Evolutionary conservation across 2,797 vertebrate species (phyloP).

Genomic region (Hippopotamyrus pictus): DNA sequence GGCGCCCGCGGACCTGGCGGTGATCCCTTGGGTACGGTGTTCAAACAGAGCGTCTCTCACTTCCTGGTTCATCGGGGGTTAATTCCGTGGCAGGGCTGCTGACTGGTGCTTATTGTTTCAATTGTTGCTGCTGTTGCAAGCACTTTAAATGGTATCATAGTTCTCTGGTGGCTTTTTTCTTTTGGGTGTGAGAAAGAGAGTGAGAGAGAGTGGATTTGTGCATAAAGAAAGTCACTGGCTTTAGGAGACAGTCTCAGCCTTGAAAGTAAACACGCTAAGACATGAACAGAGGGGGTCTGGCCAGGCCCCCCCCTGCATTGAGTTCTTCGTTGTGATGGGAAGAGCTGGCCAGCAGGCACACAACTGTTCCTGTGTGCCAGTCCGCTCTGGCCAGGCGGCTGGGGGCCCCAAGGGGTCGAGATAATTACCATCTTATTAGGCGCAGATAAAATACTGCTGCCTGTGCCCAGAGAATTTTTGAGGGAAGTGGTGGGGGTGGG

Average conservation of each 20-base stretch:
- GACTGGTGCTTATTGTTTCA: background rate
- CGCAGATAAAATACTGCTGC: slow-evolving; percentile 31
- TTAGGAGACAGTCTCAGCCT: background rate
- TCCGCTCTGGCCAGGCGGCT: slow-evolving; percentile 11
- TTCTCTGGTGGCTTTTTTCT: background rate
- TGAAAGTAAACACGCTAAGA: background rate
- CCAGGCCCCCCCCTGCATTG: background rate
- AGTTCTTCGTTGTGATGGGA: slow-evolving; percentile 17
- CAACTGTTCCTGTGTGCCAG: background rate
- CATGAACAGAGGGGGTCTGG: slow-evolving; percentile 3
- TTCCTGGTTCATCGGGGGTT: slow-evolving; percentile 40
- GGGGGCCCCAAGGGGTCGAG: background rate
- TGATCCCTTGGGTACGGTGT: slow-evolving; percentile 30
- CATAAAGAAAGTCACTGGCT: background rate
- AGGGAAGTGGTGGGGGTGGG: slow-evolving; percentile 25
- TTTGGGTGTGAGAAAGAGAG: slow-evolving; percentile 28
- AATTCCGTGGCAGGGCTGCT: slow-evolving; percentile 28
- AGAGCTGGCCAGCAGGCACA: background rate
- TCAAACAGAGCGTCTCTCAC: slow-evolving; percentile 52
- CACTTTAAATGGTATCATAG: background rate
- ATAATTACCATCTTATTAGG: slow-evolving; percentile 30
- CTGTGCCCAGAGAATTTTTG: slow-evolving; percentile 44
- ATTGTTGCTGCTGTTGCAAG: background rate
- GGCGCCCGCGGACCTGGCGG: slow-evolving; percentile 44
- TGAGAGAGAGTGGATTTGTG: background rate